Percentiles rank a stretch among this genome's conserved stretches.
phyloP scores from a whole-genome alignment of 2,797 vertebrate genomes.

The Distichodus sexfasciatus region DNA sequence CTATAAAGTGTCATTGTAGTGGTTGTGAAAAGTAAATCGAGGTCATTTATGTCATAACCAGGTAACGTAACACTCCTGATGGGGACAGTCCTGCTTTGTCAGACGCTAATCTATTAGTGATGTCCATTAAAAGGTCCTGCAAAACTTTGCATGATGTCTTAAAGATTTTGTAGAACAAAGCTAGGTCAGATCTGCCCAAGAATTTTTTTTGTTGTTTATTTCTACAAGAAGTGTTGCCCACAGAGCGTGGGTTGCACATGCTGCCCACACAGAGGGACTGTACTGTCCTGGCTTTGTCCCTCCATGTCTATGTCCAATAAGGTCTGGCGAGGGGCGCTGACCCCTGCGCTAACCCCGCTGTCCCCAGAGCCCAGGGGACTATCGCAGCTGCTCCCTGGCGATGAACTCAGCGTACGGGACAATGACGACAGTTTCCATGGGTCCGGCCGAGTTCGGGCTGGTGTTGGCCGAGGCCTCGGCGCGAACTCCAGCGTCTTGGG shows the following conservation, averaged over 20 bases:
- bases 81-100: neutral
- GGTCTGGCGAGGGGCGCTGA: constrained; percentile 61
- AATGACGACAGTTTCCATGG: constrained; percentile 85
- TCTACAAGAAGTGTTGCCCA: constrained; percentile 68
- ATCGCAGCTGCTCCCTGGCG: constrained; percentile 81
- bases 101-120: neutral
- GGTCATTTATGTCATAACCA: neutral
- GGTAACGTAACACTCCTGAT: neutral
- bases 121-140: neutral
- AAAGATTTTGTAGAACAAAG: neutral
- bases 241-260: constrained; percentile 60
- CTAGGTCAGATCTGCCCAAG: neutral
- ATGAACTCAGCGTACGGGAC: constrained; percentile 78
- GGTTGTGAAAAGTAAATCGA: constrained; percentile 12
- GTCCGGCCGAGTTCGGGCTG: constrained; percentile 76
- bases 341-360: constrained; percentile 49
- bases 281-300: constrained; percentile 83
- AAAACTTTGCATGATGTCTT: too few relatives aligned
- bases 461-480: constrained; percentile 81
- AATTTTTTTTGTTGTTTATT: neutral
- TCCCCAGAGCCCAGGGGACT: constrained; percentile 75
- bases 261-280: constrained; percentile 80
- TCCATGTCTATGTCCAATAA: constrained; percentile 91
- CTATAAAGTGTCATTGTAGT: constrained; percentile 27
- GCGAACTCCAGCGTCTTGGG: constrained; percentile 88